Conservation (phyloP, 2,797 vertebrate species). For the Adelosebastes latens region DNA sequence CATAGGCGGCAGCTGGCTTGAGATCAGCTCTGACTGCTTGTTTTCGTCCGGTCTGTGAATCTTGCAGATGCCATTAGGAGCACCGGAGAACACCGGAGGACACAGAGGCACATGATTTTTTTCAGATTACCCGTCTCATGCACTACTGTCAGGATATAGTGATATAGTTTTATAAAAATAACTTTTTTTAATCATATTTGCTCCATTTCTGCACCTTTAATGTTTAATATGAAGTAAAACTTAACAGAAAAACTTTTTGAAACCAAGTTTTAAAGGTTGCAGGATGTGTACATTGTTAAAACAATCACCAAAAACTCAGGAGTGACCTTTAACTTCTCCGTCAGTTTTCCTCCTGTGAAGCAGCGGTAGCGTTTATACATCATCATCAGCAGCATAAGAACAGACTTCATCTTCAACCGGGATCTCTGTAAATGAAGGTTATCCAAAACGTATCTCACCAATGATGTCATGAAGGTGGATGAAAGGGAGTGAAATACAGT, state of each 20-base stretch:
- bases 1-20: no score
- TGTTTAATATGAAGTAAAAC: background rate
- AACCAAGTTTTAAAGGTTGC: background rate
- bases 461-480: constrained; percentile 67
- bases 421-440: constrained; percentile 37
- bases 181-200: no score
- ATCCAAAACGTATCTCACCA: constrained; percentile 52
- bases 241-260: background rate
- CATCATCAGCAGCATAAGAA: constrained; percentile 2
- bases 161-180: no score
- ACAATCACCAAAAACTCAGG: background rate
- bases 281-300: background rate
- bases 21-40: no score
- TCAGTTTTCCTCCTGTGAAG: background rate
- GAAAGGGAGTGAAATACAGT: constrained; percentile 60
- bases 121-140: no score
- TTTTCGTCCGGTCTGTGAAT: no score
- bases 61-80: no score
- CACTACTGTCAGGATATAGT: background rate
- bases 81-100: no score
- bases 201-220: background rate
- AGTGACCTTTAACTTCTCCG: background rate
- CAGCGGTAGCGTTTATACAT: background rate
- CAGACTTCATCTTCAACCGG: background rate
- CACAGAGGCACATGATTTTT: no score